These are phyloP conservation scores for Montipora capricornis DNA, from an alignment of 64 coral and sea anemone genomes.

Conservation along the genomic window DNA sequence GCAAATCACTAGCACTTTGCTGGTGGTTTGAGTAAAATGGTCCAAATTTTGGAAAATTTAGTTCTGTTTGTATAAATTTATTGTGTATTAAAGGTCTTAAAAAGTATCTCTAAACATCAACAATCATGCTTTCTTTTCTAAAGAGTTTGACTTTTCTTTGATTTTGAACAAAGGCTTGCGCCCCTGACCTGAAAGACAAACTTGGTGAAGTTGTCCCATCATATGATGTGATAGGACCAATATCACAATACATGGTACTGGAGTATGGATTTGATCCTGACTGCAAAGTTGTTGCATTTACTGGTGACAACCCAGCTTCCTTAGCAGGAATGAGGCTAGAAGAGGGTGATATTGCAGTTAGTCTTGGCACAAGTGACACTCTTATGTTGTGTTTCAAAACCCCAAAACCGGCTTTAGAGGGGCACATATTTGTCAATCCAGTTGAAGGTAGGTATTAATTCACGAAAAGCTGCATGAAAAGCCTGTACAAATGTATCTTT, in stretches of 20 bases:
- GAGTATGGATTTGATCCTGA: slow-evolving; percentile 80
- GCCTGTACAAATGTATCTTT: no score
- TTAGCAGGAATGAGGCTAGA: slow-evolving; percentile 91
- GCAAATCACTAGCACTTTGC: no score
- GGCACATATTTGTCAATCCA: slow-evolving; percentile 99
- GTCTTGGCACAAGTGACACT: slow-evolving; percentile 95
- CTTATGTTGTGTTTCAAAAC: slow-evolving; percentile 87
- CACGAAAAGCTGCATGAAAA: background rate
- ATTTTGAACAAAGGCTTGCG: slow-evolving; percentile 80
- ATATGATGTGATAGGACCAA: slow-evolving; percentile 60
- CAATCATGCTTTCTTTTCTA: background rate
- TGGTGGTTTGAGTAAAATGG: no score
- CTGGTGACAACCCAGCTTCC: slow-evolving; percentile 98
- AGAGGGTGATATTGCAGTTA: slow-evolving; percentile 86
- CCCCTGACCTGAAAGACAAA: slow-evolving; percentile 78
- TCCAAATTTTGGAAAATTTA: no score
- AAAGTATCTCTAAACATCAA: no score
- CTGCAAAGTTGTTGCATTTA: slow-evolving; percentile 97
- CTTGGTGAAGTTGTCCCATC: slow-evolving; percentile 81
- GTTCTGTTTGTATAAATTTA: no score
- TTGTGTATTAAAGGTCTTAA: no score
- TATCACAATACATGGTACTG: slow-evolving; percentile 83
- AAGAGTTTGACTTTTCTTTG: background rate
- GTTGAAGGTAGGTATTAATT: slow-evolving; percentile 68
- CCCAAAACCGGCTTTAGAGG: slow-evolving; percentile 85